A percentile compares a stretch with the other conserved stretches of the same genome.
Conservation (phyloP, 2,113 vertebrate genomes). For the Peromyscus californicus region DNA sequence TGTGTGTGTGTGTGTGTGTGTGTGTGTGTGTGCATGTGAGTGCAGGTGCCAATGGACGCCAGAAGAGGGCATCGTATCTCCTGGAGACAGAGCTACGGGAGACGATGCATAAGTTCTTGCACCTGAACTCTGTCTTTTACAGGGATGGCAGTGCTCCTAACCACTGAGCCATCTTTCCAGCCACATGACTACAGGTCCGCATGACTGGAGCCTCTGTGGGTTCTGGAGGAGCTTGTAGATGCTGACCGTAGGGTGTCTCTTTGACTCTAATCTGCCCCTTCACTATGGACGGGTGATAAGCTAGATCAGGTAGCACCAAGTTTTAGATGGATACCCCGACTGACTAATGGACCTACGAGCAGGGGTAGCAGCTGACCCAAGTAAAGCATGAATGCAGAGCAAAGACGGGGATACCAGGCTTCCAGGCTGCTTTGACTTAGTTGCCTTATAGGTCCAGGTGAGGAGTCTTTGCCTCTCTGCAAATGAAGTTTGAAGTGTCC, state of each 20-base stretch:
- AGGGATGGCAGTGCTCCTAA: no score
- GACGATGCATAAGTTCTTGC: neutral
- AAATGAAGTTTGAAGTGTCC: neutral
- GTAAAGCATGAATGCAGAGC: neutral
- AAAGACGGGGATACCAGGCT: neutral
- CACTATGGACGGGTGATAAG: neutral
- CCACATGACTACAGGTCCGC: no score
- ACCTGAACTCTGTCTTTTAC: neutral
- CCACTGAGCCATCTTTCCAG: neutral
- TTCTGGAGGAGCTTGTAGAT: neutral
- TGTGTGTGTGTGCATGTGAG: no score
- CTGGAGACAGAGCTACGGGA: neutral
- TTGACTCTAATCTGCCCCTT: neutral
- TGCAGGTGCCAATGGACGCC: neutral
- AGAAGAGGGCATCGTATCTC: neutral
- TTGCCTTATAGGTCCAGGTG: neutral
- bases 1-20: neutral
- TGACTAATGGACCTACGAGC: neutral
- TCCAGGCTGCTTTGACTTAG: neutral
- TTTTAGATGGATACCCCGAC: neutral
- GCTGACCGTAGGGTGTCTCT: neutral
- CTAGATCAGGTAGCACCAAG: neutral
- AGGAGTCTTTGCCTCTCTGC: neutral
- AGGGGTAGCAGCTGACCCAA: neutral
- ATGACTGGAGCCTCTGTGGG: neutral